These are phyloP conservation scores for Syngnathus rostellatus DNA, from an alignment of 2,797 vertebrate genomes.

Conservation along the genomic window DNA sequence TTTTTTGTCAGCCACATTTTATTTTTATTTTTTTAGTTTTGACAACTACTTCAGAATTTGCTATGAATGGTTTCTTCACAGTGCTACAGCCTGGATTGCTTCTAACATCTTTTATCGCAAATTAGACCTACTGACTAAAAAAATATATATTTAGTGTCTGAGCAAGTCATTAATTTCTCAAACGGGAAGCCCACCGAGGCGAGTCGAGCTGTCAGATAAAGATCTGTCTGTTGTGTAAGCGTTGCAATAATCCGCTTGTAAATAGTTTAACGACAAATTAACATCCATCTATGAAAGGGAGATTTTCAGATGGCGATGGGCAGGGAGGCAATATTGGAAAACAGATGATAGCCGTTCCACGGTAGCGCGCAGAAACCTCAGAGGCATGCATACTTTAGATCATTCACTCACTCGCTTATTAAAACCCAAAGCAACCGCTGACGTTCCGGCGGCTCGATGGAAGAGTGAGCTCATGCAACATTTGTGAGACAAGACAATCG, in stretches of 20 bases:
- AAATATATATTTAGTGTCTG: not conserved
- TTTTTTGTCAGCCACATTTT: not conserved
- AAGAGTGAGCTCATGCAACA: slow-evolving; percentile 28
- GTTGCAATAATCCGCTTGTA: slow-evolving; percentile 69
- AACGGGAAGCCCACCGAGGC: not conserved
- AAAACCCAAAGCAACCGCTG: slow-evolving; percentile 38
- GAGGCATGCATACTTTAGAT: slow-evolving; percentile 34
- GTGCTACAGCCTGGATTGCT: not conserved
- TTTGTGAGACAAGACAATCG: slow-evolving; percentile 31
- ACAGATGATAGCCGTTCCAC: slow-evolving; percentile 18
- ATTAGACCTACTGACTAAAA: not conserved
- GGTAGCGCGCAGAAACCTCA: slow-evolving; percentile 27
- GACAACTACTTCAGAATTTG: not conserved
- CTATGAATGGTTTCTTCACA: not conserved
- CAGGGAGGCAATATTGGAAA: slow-evolving; percentile 26
- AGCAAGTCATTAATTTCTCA: not conserved
- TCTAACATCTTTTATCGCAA: not conserved
- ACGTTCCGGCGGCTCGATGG: slow-evolving; percentile 17
- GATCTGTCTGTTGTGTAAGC: slow-evolving; percentile 55
- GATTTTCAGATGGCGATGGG: slow-evolving; percentile 13
- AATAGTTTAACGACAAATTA: slow-evolving; percentile 58
- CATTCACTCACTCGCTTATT: slow-evolving; percentile 42
- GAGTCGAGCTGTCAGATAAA: slow-evolving; percentile 50
- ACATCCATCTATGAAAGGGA: slow-evolving; percentile 38
- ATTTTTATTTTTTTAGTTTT: not conserved